These are phyloP conservation scores for Latrodectus elegans DNA, from an alignment of 2,888 invertebrate genomes.

Conservation along the genomic window DNA sequence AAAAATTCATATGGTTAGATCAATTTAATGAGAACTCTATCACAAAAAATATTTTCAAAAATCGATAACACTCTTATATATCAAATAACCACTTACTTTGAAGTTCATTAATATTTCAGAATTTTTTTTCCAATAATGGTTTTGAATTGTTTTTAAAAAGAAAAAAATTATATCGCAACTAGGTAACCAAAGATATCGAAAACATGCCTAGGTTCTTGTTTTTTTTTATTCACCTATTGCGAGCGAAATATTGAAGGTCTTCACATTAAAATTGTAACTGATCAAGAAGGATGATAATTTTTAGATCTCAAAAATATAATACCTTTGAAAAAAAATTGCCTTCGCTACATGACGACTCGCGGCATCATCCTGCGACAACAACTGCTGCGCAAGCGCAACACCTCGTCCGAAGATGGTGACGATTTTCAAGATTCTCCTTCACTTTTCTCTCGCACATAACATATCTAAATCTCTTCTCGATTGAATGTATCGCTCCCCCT, in stretches of 20 bases:
- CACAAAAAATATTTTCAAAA: no score
- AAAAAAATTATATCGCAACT: conserved; percentile 10
- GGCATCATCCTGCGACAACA: conserved; percentile 66
- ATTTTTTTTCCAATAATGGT: neutral
- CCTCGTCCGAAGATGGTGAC: conserved; percentile 54
- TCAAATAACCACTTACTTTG: no score
- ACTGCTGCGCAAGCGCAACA: conserved; percentile 56
- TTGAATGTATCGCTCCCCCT: neutral
- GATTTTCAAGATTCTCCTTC: conserved; percentile 33
- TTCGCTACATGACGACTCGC: conserved; percentile 49
- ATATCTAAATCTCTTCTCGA: conserved; percentile 8
- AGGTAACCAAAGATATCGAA: conserved; percentile 64
- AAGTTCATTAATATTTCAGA: no score
- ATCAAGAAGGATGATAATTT: conserved; percentile 17
- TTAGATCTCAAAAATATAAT: conserved; percentile 24
- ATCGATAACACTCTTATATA: no score
- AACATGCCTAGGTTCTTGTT: conserved; percentile 58
- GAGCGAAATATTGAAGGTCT: conserved; percentile 42
- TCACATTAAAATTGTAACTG: conserved; percentile 6
- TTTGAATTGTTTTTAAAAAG: neutral
- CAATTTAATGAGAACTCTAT: no score
- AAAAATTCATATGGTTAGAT: no score
- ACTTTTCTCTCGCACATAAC: conserved; percentile 6
- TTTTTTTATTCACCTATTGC: conserved; percentile 42
- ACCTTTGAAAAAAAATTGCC: conserved; percentile 11